phyloP scores from a whole-genome alignment of 2,797 vertebrate genomes.

The Acridotheres tristis region DNA sequence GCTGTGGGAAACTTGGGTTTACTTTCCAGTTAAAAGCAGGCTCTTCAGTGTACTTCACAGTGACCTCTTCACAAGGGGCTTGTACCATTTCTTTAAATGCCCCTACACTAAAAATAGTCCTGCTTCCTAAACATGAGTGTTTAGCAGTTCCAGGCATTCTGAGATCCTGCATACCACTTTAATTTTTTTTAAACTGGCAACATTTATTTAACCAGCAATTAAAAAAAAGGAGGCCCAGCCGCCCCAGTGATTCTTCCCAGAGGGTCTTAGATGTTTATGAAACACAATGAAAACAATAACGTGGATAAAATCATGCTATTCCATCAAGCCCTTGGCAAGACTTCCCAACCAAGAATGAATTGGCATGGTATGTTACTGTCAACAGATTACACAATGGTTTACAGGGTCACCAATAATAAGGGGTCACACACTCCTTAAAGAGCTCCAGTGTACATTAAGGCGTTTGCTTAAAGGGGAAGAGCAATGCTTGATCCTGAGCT shows the following conservation, averaged over 20 bases:
- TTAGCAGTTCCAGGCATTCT: slow-evolving; percentile 53
- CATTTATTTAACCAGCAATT: slow-evolving; percentile 67
- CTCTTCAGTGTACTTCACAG: neutral
- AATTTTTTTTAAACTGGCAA: slow-evolving; percentile 41
- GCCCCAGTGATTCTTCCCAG: slow-evolving; percentile 65
- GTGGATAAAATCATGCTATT: slow-evolving; percentile 63
- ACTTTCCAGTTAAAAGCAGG: slow-evolving; percentile 23
- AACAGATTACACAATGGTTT: slow-evolving; percentile 66
- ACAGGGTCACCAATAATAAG: slow-evolving; percentile 46
- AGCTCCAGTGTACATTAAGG: neutral
- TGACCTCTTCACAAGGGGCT: slow-evolving; percentile 45
- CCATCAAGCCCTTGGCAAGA: slow-evolving; percentile 63
- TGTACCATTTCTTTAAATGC: slow-evolving; percentile 52
- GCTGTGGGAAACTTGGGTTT: slow-evolving; percentile 49
- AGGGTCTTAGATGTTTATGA: slow-evolving; percentile 67
- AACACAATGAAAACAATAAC: slow-evolving; percentile 70
- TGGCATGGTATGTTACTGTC: slow-evolving; percentile 50
- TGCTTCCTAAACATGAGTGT: slow-evolving; percentile 47
- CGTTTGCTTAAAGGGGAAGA: neutral
- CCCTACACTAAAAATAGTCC: slow-evolving; percentile 54
- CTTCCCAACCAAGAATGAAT: slow-evolving; percentile 50
- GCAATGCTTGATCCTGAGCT: neutral
- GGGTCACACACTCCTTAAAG: slow-evolving; percentile 23
- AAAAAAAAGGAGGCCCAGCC: slow-evolving; percentile 42
- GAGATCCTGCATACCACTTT: slow-evolving; percentile 47